Evolutionary conservation across 2,888 invertebrate genomes (phyloP).

Genomic region (Nemoura dubitans): DNA sequence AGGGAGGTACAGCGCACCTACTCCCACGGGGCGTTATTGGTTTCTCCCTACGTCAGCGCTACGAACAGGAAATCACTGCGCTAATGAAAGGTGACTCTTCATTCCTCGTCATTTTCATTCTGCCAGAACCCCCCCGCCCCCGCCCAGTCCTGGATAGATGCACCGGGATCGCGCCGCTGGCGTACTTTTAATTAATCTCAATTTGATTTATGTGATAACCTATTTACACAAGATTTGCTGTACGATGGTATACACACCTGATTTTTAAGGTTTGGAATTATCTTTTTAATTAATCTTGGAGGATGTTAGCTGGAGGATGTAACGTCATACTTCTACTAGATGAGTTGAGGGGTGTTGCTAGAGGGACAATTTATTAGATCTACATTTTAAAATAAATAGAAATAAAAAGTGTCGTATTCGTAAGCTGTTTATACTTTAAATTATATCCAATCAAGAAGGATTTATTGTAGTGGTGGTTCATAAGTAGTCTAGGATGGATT

Average conservation of each 20-base stretch:
- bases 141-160: background rate
- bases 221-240: background rate
- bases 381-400: too few species aligned
- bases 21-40: slow-evolving; percentile 7
- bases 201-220: background rate
- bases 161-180: background rate
- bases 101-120: background rate
- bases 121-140: background rate
- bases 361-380: too few species aligned
- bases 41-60: background rate
- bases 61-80: background rate
- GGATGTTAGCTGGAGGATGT: too few species aligned
- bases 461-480: too few species aligned
- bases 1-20: background rate
- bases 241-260: background rate
- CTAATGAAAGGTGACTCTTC: slow-evolving; percentile 12
- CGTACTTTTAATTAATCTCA: background rate
- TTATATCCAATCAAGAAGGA: too few species aligned
- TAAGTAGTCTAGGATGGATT: too few species aligned
- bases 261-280: background rate
- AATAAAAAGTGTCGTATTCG: too few species aligned
- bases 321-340: too few species aligned
- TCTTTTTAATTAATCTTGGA: background rate
- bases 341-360: too few species aligned
- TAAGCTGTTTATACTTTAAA: too few species aligned